Percentiles rank a stretch among this genome's conserved stretches.
These are phyloP conservation scores for Sceloporus tristichus DNA, from an alignment of 2,113 vertebrate species.

Conservation along the genomic window DNA sequence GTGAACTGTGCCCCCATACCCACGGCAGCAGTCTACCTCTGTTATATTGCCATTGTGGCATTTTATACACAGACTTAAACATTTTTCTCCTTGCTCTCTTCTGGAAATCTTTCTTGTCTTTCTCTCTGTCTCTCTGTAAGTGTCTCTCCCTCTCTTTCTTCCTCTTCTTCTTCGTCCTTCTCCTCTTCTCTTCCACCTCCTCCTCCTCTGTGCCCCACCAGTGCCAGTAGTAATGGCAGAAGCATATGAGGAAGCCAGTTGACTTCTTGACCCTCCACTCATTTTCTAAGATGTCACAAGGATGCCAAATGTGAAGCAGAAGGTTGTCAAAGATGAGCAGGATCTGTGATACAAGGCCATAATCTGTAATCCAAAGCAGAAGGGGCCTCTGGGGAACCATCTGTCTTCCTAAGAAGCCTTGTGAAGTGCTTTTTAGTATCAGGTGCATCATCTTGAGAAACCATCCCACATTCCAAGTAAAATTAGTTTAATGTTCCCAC, in stretches of 20 bases:
- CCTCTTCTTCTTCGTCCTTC: too few species aligned
- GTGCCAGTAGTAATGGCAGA: slow-evolving; percentile 77
- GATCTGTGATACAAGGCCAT: slow-evolving; percentile 78
- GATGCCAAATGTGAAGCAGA: slow-evolving; percentile 87
- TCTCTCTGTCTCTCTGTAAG: background rate
- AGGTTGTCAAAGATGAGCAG: slow-evolving; percentile 83
- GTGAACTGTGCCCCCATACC: too few species aligned
- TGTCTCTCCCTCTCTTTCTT: too few species aligned
- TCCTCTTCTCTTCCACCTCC: too few species aligned
- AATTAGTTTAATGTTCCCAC: slow-evolving; percentile 95
- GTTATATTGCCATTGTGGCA: slow-evolving; percentile 10
- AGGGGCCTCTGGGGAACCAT: slow-evolving; percentile 88
- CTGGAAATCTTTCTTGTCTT: background rate
- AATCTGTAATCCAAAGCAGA: slow-evolving; percentile 84
- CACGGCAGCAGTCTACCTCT: too few species aligned
- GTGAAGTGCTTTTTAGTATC: slow-evolving; percentile 96
- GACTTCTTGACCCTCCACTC: slow-evolving; percentile 80
- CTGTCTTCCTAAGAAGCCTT: slow-evolving; percentile 85
- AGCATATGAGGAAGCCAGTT: slow-evolving; percentile 84
- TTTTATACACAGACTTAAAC: slow-evolving; percentile 7
- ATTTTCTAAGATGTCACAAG: slow-evolving; percentile 84
- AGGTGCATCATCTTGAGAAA: slow-evolving; percentile 99
- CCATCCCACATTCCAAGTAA: slow-evolving; percentile 93
- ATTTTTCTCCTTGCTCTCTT: background rate
- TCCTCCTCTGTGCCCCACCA: background rate